These are phyloP conservation scores for Pegoplata infirma DNA, from an alignment of 2,888 invertebrate genomes.

Conservation along the genomic window DNA sequence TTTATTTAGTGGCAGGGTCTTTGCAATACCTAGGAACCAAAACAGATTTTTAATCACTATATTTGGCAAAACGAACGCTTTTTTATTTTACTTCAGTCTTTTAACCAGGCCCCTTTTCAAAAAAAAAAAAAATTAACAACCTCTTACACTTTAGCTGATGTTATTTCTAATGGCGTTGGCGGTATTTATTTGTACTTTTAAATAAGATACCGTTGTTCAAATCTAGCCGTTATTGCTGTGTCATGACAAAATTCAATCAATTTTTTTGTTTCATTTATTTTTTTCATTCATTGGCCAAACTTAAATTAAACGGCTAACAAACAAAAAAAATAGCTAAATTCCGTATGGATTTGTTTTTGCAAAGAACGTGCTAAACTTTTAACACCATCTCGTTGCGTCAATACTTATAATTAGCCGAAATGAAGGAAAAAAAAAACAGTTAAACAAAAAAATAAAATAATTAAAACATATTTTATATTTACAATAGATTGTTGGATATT, in stretches of 20 bases:
- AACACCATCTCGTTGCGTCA: constrained; percentile 23
- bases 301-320: neutral
- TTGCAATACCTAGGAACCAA: no score
- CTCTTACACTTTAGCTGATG: neutral
- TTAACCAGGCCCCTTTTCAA: neutral
- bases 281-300: neutral
- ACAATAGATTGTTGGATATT: constrained; percentile 21
- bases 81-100: no score
- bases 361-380: constrained; percentile 36
- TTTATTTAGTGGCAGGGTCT: no score
- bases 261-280: neutral
- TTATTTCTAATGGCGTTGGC: neutral
- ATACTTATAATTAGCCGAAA: constrained; percentile 18
- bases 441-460: constrained; percentile 25
- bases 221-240: neutral
- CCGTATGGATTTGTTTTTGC: neutral
- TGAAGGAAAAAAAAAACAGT: no score
- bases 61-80: no score
- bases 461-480: constrained; percentile 55
- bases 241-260: constrained; percentile 33
- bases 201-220: neutral
- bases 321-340: neutral
- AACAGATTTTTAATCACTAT: no score
- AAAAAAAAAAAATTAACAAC: neutral
- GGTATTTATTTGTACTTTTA: neutral